These are phyloP conservation scores for Coremacera marginata DNA, from an alignment of 2,888 invertebrate genomes.

Conservation along the genomic window DNA sequence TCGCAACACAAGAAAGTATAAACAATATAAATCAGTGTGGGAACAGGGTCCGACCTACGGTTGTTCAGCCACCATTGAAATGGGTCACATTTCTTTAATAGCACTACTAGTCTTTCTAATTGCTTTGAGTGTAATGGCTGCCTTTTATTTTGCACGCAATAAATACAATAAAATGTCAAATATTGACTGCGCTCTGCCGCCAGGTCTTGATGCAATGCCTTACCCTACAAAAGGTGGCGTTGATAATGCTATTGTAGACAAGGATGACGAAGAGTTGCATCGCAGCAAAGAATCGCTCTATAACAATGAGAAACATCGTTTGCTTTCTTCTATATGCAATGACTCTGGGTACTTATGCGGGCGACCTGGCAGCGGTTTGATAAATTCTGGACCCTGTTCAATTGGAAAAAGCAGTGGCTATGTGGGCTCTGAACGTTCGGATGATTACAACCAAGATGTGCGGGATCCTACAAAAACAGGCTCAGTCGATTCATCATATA, in stretches of 20 bases:
- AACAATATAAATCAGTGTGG: slow-evolving; percentile 49
- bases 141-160: slow-evolving; percentile 48
- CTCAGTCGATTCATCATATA: slow-evolving; percentile 38
- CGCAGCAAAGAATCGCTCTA: slow-evolving; percentile 50
- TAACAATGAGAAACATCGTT: slow-evolving; percentile 52
- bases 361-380: slow-evolving; percentile 34
- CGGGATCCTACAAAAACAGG: not conserved
- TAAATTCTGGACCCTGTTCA: slow-evolving; percentile 30
- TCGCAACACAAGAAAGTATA: slow-evolving; percentile 35
- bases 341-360: slow-evolving; percentile 50
- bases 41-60: slow-evolving; percentile 42
- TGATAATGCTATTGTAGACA: slow-evolving; percentile 41
- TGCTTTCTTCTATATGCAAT: slow-evolving; percentile 49
- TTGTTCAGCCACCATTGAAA: slow-evolving; percentile 42
- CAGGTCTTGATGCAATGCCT: slow-evolving; percentile 50
- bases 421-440: slow-evolving; percentile 44
- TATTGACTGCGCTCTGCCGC: slow-evolving; percentile 53
- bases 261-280: slow-evolving; percentile 39
- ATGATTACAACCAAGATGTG: slow-evolving; percentile 41
- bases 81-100: slow-evolving; percentile 43
- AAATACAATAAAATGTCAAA: slow-evolving; percentile 56
- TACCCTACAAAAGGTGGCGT: slow-evolving; percentile 28
- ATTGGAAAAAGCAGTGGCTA: slow-evolving; percentile 49
- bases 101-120: slow-evolving; percentile 46
- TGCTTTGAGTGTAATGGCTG: slow-evolving; percentile 44